Evolutionary conservation across 2,888 invertebrate genomes (phyloP).

Genomic region (Caenorhabditis parvicauda): DNA sequence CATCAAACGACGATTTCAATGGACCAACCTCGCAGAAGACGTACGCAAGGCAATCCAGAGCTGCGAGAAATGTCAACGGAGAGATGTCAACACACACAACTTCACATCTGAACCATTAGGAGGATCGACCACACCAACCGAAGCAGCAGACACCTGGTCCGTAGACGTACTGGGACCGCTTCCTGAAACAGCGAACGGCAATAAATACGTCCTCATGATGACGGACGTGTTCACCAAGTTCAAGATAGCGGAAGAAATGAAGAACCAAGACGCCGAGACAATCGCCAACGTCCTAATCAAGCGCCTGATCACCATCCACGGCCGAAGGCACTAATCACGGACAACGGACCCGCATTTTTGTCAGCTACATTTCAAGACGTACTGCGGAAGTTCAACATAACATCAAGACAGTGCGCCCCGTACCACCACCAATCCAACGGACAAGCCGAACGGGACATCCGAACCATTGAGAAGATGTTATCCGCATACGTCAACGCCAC

Average conservation of each 20-base stretch:
- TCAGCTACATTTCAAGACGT: conserved; percentile 3
- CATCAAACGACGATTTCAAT: conserved; percentile 6
- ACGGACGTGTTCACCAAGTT: conserved; percentile 18
- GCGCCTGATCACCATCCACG: conserved; percentile 8
- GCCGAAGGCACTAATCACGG: conserved; percentile 13
- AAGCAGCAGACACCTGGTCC: conserved; percentile 9
- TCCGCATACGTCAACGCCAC: conserved; percentile 1
- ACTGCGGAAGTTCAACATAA: background rate
- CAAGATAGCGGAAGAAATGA: conserved; percentile 6
- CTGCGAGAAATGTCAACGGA: conserved; percentile 8
- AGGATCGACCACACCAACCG: background rate
- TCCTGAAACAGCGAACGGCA: conserved; percentile 10
- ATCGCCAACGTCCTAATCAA: conserved; percentile 3
- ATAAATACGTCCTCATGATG: conserved; percentile 8
- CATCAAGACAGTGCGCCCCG: background rate
- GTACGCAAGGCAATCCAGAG: background rate
- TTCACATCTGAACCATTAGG: conserved; percentile 10
- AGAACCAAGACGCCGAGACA: too few species aligned
- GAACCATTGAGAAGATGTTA: conserved; percentile 9
- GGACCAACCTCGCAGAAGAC: conserved; percentile 12
- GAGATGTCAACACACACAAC: conserved; percentile 12
- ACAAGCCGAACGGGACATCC: conserved; percentile 6
- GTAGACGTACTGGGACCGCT: conserved; percentile 16
- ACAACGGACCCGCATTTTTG: conserved; percentile 14
- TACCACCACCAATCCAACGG: conserved; percentile 11